Conservation (phyloP, 2,113 vertebrate genomes). For the Oryzias woworae region DNA sequence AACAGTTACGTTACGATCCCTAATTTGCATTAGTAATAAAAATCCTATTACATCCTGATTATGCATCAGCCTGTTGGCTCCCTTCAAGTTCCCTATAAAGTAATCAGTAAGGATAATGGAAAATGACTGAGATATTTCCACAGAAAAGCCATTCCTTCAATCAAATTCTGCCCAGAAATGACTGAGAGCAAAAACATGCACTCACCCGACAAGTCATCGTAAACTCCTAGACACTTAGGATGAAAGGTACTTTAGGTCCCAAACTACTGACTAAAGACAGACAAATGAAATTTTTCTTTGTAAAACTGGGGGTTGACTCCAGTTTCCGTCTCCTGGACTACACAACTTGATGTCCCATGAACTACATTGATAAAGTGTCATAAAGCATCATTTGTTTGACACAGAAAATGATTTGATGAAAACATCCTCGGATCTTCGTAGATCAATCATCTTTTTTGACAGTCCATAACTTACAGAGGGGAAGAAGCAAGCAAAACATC, state of each 20-base stretch:
- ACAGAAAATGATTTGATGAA: slow-evolving; percentile 7
- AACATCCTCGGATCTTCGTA: slow-evolving; percentile 2
- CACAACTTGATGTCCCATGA: slow-evolving; percentile 6
- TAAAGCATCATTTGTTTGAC: slow-evolving; percentile 27
- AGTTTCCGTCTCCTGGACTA: slow-evolving; percentile 7
- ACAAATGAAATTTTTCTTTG: slow-evolving; percentile 3
- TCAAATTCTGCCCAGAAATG: slow-evolving; percentile 22
- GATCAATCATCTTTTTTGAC: slow-evolving; percentile 13
- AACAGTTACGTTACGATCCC: slow-evolving; percentile 42
- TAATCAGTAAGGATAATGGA: slow-evolving; percentile 28
- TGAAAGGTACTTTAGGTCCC: slow-evolving; percentile 41
- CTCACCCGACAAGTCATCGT: too few species aligned
- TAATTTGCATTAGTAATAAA: slow-evolving; percentile 61
- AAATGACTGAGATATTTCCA: slow-evolving; percentile 34
- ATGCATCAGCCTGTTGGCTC: slow-evolving; percentile 36
- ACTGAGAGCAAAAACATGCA: background rate
- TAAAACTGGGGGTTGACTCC: slow-evolving; percentile 4
- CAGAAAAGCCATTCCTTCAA: slow-evolving; percentile 27
- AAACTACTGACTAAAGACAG: background rate
- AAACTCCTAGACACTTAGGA: background rate
- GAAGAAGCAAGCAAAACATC: slow-evolving; percentile 3
- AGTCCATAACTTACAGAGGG: slow-evolving; percentile 27
- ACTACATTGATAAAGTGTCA: slow-evolving; percentile 31
- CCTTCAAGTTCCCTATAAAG: slow-evolving; percentile 30
- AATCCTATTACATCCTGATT: slow-evolving; percentile 59